Conservation (phyloP, 2,888 invertebrate genomes). For the Protodeltote pygarga region DNA sequence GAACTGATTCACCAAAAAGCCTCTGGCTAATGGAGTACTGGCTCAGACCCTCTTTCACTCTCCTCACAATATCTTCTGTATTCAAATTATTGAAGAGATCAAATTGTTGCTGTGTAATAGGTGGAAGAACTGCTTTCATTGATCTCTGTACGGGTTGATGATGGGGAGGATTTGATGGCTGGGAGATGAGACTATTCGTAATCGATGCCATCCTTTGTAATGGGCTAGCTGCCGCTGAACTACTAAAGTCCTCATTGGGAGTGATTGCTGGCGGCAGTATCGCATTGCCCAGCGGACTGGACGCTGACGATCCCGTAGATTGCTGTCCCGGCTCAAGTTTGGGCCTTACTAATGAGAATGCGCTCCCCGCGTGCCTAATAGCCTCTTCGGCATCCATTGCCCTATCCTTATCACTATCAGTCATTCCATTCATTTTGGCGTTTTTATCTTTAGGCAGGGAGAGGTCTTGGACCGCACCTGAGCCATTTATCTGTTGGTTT, state of each 20-base stretch:
- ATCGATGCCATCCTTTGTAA: constrained; percentile 99
- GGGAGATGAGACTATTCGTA: constrained; percentile 97
- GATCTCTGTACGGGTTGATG: constrained; percentile 95
- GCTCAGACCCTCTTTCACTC: constrained; percentile 97
- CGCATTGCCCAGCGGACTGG: constrained; percentile 94
- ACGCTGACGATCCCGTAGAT: constrained; percentile 92
- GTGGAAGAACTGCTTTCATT: constrained; percentile 97
- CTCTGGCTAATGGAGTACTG: constrained; percentile 99
- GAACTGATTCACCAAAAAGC: constrained; percentile 98
- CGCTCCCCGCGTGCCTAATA: constrained; percentile 92
- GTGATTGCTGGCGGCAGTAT: constrained; percentile 95
- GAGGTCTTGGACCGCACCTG: constrained; percentile 92
- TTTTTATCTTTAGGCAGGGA: constrained; percentile 93
- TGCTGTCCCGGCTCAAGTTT: constrained; percentile 93
- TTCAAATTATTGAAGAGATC: constrained; percentile 99
- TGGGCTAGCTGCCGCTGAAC: constrained; percentile 95
- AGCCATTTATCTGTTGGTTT: constrained; percentile 88
- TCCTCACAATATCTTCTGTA: constrained; percentile 99
- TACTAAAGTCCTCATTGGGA: constrained; percentile 92
- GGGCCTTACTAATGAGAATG: constrained; percentile 95
- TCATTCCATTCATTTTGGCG: constrained; percentile 88
- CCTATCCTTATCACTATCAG: constrained; percentile 90
- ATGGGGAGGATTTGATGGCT: constrained; percentile 94
- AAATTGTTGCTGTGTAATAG: constrained; percentile 99
- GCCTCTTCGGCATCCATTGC: constrained; percentile 89